A percentile compares a stretch with the other conserved stretches of the same genome.
These are phyloP conservation scores for Cyclopterus lumpus DNA, from an alignment of 2,797 vertebrate species.

Conservation along the genomic window DNA sequence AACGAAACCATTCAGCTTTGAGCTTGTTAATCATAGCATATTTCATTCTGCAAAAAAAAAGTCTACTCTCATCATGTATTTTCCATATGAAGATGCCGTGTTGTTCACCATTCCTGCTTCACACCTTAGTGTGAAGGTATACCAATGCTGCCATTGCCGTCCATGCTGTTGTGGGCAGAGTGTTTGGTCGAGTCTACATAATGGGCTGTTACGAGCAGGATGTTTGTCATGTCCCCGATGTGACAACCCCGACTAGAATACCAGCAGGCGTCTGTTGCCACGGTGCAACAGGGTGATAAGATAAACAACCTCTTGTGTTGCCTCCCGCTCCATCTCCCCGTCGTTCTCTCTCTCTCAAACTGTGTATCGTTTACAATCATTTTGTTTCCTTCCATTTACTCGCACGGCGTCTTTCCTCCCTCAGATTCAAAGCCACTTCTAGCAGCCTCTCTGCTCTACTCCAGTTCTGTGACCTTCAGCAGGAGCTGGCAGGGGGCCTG, in stretches of 20 bases:
- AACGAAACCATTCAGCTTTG: not conserved
- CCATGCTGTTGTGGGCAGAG: conserved; percentile 16
- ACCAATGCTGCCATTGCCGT: conserved; percentile 12
- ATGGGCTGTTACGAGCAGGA: conserved; percentile 27
- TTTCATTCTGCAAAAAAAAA: not conserved
- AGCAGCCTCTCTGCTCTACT: conserved; percentile 41
- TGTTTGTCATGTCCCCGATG: conserved; percentile 37
- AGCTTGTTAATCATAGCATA: not conserved
- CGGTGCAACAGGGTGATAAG: conserved; percentile 19
- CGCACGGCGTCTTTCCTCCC: conserved; percentile 12
- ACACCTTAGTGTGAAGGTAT: not conserved
- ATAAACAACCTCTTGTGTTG: conserved; percentile 34
- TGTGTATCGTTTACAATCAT: conserved; percentile 24
- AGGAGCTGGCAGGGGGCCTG: conserved; percentile 67
- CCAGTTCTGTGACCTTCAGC: conserved; percentile 69
- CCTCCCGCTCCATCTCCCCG: not conserved
- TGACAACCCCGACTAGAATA: conserved; percentile 55
- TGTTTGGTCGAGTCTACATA: conserved; percentile 11
- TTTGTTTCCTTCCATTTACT: conserved; percentile 11
- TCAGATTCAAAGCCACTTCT: conserved; percentile 48
- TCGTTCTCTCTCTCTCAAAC: conserved; percentile 3
- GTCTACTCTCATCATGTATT: not conserved
- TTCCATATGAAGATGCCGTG: not conserved
- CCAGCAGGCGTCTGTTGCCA: conserved; percentile 22
- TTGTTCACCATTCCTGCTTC: conserved; percentile 14